Percentiles rank a stretch among this genome's conserved stretches.
Evolutionary conservation across 1,140 invertebrate species (phyloP).

Genomic region (Pogonognathellus flavescens): DNA sequence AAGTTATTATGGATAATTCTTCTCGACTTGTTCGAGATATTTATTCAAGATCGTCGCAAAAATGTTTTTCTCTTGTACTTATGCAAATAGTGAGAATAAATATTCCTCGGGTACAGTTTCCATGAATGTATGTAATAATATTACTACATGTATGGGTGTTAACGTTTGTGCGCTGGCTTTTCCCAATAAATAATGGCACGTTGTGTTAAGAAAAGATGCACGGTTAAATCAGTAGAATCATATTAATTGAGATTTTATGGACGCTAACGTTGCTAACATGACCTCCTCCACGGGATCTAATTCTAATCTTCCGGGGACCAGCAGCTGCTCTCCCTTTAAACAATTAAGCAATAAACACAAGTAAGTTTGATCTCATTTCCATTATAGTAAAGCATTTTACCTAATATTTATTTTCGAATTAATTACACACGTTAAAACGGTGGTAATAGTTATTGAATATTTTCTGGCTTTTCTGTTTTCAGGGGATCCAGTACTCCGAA

Average conservation of each 20-base stretch:
- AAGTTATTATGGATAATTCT: no score
- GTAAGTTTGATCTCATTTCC: neutral
- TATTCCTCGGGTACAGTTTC: no score
- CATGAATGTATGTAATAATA: no score
- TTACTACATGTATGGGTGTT: neutral
- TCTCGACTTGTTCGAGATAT: no score
- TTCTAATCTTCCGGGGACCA: neutral
- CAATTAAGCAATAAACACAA: conserved; percentile 1
- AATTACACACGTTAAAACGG: no score
- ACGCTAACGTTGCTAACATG: neutral
- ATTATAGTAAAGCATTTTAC: no score
- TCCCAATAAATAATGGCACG: neutral
- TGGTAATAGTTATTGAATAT: no score
- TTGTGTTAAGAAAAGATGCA: neutral
- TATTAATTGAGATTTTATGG: neutral
- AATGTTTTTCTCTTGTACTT: no score
- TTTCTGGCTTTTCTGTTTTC: no score
- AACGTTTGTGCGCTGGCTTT: neutral
- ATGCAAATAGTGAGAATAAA: no score
- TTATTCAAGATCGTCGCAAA: no score
- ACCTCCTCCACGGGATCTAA: neutral
- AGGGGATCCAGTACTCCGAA: conserved; percentile 2
- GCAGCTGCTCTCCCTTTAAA: neutral
- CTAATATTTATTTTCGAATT: no score
- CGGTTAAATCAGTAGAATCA: neutral